Evolutionary conservation across 2,113 vertebrate species (phyloP).

Genomic region (Otolemur garnettii): DNA sequence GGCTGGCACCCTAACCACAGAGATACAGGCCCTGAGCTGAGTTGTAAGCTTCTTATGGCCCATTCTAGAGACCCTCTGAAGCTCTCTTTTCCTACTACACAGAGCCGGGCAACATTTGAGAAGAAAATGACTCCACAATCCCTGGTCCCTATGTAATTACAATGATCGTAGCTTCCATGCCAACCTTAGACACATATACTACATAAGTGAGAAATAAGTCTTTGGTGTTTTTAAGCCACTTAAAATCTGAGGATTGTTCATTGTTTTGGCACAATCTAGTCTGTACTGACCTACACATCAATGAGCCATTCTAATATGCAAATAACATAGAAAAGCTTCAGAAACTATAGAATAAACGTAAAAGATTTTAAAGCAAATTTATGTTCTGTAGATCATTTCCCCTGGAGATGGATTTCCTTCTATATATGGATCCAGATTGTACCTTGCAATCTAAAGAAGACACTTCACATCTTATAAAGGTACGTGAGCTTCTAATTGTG

Average conservation of each 20-base stretch:
- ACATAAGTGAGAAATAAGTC: neutral
- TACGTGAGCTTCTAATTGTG: neutral
- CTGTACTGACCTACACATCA: neutral
- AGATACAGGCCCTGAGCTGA: neutral
- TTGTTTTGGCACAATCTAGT: neutral
- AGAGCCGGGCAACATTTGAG: neutral
- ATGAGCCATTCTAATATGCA: constrained; percentile 2
- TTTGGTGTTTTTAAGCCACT: constrained; percentile 37
- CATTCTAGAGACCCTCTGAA: neutral
- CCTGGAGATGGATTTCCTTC: neutral
- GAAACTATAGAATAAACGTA: neutral
- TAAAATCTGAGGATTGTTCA: neutral
- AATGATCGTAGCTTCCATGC: neutral
- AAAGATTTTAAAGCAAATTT: constrained; percentile 28
- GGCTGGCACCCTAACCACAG: neutral
- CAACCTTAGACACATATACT: neutral
- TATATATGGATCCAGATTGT: neutral
- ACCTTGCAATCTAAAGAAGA: neutral
- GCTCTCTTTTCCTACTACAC: neutral
- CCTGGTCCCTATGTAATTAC: neutral
- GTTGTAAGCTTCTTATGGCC: neutral
- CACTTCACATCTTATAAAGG: neutral
- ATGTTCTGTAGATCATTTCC: constrained; percentile 38
- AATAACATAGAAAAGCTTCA: constrained; percentile 3
- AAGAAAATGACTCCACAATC: neutral